Conservation (phyloP, 2,113 vertebrate genomes). For the Hypomesus transpacificus region DNA sequence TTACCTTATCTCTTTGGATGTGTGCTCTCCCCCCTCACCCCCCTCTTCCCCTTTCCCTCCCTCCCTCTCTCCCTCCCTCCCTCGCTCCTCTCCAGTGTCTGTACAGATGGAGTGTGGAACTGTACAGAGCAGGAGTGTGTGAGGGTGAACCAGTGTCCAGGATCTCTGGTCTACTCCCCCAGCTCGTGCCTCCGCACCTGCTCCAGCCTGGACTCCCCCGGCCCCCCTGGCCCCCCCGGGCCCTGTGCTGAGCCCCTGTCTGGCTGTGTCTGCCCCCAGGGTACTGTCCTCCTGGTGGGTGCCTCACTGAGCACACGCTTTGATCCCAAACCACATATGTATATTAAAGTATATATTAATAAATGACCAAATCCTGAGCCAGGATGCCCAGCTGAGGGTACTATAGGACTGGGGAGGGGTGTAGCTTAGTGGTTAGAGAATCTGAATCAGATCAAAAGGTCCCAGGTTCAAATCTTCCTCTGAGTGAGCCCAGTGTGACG, state of each 20-base stretch:
- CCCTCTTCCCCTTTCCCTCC: too few relatives aligned
- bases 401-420: too few relatives aligned
- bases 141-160: slow-evolving; percentile 68
- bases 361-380: too few relatives aligned
- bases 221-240: slow-evolving; percentile 18
- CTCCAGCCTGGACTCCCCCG: slow-evolving; percentile 55
- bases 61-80: background rate
- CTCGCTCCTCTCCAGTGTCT: slow-evolving; percentile 62
- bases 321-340: too few relatives aligned
- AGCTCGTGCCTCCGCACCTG: slow-evolving; percentile 84
- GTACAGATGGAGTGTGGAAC: slow-evolving; percentile 73
- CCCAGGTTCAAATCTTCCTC: too few relatives aligned
- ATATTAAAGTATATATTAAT: too few relatives aligned
- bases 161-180: slow-evolving; percentile 71
- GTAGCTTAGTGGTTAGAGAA: too few relatives aligned
- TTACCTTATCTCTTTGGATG: background rate
- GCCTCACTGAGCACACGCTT: background rate
- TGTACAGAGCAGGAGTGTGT: slow-evolving; percentile 72
- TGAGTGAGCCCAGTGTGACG: too few relatives aligned
- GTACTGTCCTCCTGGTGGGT: slow-evolving; percentile 78
- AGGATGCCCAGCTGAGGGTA: too few relatives aligned
- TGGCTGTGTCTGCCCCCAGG: slow-evolving; percentile 82
- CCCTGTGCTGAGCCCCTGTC: slow-evolving; percentile 68
- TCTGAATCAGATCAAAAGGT: too few relatives aligned
- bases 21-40: background rate